phyloP scores from a whole-genome alignment of 2,797 vertebrate species.

The Chaenodraco wilsoni region DNA sequence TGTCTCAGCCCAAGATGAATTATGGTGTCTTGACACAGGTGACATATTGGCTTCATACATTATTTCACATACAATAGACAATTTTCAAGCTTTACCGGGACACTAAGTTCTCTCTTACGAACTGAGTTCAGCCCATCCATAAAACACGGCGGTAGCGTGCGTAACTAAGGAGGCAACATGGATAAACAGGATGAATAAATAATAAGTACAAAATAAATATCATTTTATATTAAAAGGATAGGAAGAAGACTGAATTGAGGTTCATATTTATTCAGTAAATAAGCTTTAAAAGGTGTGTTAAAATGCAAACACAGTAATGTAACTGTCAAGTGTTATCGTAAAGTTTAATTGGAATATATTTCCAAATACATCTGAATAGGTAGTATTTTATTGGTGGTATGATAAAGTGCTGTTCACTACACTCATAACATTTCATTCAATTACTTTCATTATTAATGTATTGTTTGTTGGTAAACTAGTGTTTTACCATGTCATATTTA shows the following conservation, averaged over 20 bases:
- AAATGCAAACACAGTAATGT: background rate
- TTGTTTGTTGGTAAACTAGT: background rate
- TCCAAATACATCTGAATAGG: background rate
- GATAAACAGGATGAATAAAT: slow-evolving; percentile 15
- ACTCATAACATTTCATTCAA: background rate
- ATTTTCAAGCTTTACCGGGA: slow-evolving; percentile 71
- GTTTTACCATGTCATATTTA: background rate
- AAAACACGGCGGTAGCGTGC: slow-evolving; percentile 45
- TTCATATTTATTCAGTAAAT: slow-evolving; percentile 2
- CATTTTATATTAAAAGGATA: slow-evolving; percentile 6
- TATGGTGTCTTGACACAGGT: slow-evolving; percentile 76
- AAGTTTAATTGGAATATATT: background rate
- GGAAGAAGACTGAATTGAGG: background rate
- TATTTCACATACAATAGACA: slow-evolving; percentile 78
- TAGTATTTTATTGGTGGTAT: background rate
- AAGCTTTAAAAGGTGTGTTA: background rate
- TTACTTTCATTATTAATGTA: background rate
- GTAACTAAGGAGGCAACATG: slow-evolving; percentile 28
- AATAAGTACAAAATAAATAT: no score
- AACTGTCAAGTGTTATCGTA: no score
- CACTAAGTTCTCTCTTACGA: slow-evolving; percentile 60
- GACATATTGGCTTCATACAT: slow-evolving; percentile 83
- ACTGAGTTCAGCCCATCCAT: slow-evolving; percentile 58
- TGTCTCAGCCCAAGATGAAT: slow-evolving; percentile 77
- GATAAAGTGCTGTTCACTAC: background rate